Evolutionary conservation across 2,113 vertebrate genomes (phyloP).

Genomic region (Petaurus breviceps): DNA sequence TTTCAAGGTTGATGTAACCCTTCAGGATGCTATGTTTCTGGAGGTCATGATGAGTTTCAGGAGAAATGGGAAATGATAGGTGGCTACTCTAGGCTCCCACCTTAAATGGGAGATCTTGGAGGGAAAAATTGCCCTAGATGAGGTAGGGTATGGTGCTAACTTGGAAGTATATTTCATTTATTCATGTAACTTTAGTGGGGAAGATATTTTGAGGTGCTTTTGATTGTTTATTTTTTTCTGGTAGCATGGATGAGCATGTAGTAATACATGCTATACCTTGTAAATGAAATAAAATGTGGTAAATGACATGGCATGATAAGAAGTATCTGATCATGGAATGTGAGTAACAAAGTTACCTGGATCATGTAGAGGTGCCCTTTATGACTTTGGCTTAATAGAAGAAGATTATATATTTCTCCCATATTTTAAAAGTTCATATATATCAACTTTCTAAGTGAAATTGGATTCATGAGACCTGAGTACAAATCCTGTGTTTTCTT

Average conservation of each 20-base stretch:
- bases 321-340: neutral
- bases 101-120: neutral
- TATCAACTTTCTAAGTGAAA: neutral
- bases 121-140: neutral
- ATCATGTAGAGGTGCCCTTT: neutral
- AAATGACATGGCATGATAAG: neutral
- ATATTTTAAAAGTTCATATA: too few species aligned
- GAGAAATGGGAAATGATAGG: neutral
- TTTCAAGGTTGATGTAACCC: neutral
- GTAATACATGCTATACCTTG: neutral
- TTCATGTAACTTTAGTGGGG: neutral
- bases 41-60: neutral
- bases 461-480: neutral
- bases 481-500: neutral
- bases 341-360: neutral
- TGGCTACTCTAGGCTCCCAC: neutral
- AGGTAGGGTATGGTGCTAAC: neutral
- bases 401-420: neutral
- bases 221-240: neutral
- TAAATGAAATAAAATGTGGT: neutral
- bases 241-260: neutral
- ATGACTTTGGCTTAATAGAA: neutral
- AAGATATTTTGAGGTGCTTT: neutral
- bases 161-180: neutral
- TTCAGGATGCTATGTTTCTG: neutral